These are phyloP conservation scores for Eueides isabella DNA, from an alignment of 1,140 invertebrate genomes.

Conservation along the genomic window DNA sequence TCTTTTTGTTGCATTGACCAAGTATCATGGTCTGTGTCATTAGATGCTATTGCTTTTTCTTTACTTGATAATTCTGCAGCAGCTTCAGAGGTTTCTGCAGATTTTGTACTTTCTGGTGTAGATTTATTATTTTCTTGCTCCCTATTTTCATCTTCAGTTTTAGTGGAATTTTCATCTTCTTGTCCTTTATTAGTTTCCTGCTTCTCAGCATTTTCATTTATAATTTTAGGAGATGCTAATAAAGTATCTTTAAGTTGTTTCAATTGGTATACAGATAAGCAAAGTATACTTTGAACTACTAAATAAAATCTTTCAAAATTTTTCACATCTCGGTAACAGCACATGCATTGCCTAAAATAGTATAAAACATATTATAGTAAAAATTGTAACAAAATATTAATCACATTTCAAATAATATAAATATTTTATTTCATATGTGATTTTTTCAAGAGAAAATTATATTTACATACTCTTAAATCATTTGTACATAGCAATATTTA, in stretches of 20 bases:
- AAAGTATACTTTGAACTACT: slow-evolving; percentile 91
- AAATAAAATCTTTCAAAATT: slow-evolving; percentile 95
- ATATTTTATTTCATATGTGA: neutral
- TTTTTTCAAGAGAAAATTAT: neutral
- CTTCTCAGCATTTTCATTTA: slow-evolving; percentile 48
- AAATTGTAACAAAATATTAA: neutral
- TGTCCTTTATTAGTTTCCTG: slow-evolving; percentile 46
- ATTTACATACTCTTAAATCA: neutral
- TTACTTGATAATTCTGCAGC: slow-evolving; percentile 41
- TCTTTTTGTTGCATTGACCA: slow-evolving; percentile 91
- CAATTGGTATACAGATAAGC: slow-evolving; percentile 88
- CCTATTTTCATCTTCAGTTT: slow-evolving; percentile 43
- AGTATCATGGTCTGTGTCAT: slow-evolving; percentile 53
- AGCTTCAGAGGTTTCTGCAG: slow-evolving; percentile 42
- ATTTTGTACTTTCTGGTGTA: slow-evolving; percentile 42
- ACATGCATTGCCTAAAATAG: slow-evolving; percentile 92
- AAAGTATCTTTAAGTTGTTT: slow-evolving; percentile 86
- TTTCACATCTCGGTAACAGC: slow-evolving; percentile 94
- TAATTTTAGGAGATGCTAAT: slow-evolving; percentile 59
- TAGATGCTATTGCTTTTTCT: slow-evolving; percentile 49
- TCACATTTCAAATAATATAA: neutral
- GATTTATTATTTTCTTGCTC: slow-evolving; percentile 33
- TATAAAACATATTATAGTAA: neutral
- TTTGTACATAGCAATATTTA: slow-evolving; percentile 1
- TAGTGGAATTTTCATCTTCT: slow-evolving; percentile 43